Evolutionary conservation across 2,888 invertebrate genomes (phyloP), one percentile per base, ranked within the genome.

Genomic region (Pilophorus perplexus): DNA sequence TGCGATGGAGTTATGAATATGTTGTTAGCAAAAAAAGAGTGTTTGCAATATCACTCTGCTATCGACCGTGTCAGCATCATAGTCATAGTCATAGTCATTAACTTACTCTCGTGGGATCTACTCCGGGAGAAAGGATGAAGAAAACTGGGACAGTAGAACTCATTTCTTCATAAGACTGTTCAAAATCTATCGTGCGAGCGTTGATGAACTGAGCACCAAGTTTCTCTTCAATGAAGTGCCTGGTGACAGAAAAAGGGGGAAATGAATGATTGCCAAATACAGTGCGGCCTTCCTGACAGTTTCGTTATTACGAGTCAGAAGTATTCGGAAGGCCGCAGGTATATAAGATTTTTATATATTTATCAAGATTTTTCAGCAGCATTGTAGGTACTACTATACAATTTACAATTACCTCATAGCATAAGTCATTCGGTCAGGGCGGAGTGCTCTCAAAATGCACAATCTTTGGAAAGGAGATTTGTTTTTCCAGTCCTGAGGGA

Each of bases 401-500:
- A n/a, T n/a, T n/a, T n/a, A n/a, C n/a, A 72, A 74, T 75, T 75
- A 88, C 88, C 79, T 79, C 52, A 93, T 84, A 12, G 94, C 95
- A 74, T 96, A 94, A 0, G 93, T 91, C 93, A 97, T 95, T 71
- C 96, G 83, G 78, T 97, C 96, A 0, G 94, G 89, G 48, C 96
- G 80, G 59, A 96, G 80, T 18, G 93, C 91, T 67, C 96, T 81
- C 88, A 96, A 89, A 76, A 97, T 95, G 74, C 95, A 95, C 3
- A 96, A 80, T 70, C 88, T 84, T 76, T 96, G 93, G 48, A 96
- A 78, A 0, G 90, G 80, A 0, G 85, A 81, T 77, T 93, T 95
- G 74, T 88, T 89, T 76, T 95, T 96, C 96, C 96, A 97, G 75
- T 96, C 96, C 67, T 93, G 93, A 0, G 96, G 96, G 72, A 95